A percentile compares a stretch with the other conserved stretches of the same genome.
phyloP scores from a whole-genome alignment of 2,888 invertebrate genomes.

The Embidobia sp. region DNA sequence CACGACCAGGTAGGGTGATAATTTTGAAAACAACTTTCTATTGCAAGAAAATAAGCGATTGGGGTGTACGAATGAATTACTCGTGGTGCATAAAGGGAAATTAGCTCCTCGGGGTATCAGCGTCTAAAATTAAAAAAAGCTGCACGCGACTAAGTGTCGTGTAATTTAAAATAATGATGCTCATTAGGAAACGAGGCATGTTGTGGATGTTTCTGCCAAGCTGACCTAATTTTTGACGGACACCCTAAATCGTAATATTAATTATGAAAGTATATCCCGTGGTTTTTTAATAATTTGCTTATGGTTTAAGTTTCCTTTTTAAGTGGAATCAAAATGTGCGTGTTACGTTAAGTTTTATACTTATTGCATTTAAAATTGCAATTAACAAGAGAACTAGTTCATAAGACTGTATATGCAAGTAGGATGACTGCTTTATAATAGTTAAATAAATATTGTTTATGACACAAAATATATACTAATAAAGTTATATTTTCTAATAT shows the following conservation, averaged over 20 bases:
- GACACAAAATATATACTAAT: too few species aligned
- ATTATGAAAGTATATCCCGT: background rate
- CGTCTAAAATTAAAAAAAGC: constrained; percentile 24
- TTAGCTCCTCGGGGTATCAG: constrained; percentile 6
- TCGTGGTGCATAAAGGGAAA: constrained; percentile 11
- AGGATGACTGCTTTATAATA: too few species aligned
- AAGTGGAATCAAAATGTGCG: too few species aligned
- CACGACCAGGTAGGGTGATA: too few species aligned
- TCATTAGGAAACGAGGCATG: constrained; percentile 40
- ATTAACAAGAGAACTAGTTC: too few species aligned
- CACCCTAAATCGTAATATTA: constrained; percentile 23
- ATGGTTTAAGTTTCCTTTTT: too few species aligned
- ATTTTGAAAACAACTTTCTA: too few species aligned
- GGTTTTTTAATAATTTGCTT: background rate
- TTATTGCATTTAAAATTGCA: too few species aligned
- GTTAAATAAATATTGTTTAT: too few species aligned
- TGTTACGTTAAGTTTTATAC: too few species aligned
- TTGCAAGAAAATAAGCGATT: background rate
- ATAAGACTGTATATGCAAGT: too few species aligned
- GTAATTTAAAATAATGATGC: constrained; percentile 52
- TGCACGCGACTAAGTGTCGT: constrained; percentile 4
- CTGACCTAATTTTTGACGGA: constrained; percentile 34
- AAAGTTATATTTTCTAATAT: too few species aligned
- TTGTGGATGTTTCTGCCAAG: constrained; percentile 15
- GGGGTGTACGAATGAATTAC: constrained; percentile 8